Evolutionary conservation across 2,797 vertebrate species (phyloP), one percentile per base, ranked within the genome.

Genomic region (Naso thynnoides): DNA sequence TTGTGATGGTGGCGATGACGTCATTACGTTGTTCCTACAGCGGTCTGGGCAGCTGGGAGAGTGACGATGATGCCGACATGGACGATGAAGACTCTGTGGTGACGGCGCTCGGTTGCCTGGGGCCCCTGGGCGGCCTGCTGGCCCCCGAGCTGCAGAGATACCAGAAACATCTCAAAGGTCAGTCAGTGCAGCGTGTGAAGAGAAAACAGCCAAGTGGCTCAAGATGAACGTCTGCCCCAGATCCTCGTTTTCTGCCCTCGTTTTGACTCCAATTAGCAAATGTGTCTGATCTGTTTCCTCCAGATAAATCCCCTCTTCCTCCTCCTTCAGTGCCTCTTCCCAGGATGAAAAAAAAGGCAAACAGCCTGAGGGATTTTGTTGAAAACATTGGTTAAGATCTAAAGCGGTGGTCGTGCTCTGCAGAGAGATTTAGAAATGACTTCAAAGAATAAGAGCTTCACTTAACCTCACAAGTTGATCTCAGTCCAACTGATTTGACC

Each of bases 91-190:
- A 98, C 67, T 93, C 96, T 0, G 76, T 96, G 66, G 95, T 95
- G 73, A 96, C 95, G 38, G 95, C 95, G 1, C 95, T 99, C 48
- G 97, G 98, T 8, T 99, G 98, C 74, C 94, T 99, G 52, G 98
- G 97, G n/a, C 98, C 98, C 7, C 94, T 99, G 74, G 97, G 96
- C 15, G 98, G 98, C 0, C 93, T 99, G 41, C 90, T 99, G 86
- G 94, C 94, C 29, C 97, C 97, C 4, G 98, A 99, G 79, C 92
- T 99, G 71, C 97, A 98, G 86, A 96, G 96, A 76, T 96, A 98
- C 92, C 97, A 98, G 73, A 98, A 94, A 52, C 96, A 97, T 70
- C 91, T 98, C 42, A 98, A 96, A 97, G 98, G 98, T 99, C 91
- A 75, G 89, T 56, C 10, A 4, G 4, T 0, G 8, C 61, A 47